phyloP scores from a whole-genome alignment of 2,797 vertebrate genomes.

The Lates japonicus region DNA sequence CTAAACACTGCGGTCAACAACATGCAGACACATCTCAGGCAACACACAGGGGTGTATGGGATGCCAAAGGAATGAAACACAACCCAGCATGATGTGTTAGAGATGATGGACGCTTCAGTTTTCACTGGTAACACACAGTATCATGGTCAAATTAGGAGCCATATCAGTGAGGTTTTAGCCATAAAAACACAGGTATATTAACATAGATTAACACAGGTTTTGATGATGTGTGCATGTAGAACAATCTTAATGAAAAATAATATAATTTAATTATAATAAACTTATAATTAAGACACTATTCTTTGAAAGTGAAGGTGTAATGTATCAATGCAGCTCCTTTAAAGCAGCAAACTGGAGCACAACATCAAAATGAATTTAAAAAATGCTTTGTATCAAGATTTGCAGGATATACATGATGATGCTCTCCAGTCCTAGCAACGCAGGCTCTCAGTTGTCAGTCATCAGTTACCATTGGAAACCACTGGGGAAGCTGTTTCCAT shows the following conservation, averaged over 20 bases:
- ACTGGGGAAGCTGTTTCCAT: not conserved
- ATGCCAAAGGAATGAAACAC: slow-evolving; percentile 12
- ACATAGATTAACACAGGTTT: not conserved
- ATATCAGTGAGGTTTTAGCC: not conserved
- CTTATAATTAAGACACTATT: too few relatives aligned
- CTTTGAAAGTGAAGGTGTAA: too few relatives aligned
- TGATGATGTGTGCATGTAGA: not conserved
- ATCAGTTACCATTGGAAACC: slow-evolving; percentile 7
- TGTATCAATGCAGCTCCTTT: too few relatives aligned
- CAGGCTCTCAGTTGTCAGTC: not conserved
- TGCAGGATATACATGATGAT: not conserved
- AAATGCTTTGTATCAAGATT: not conserved
- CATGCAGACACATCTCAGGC: slow-evolving; percentile 32
- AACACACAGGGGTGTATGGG: slow-evolving; percentile 2
- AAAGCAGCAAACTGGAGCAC: too few relatives aligned
- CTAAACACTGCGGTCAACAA: slow-evolving; percentile 42
- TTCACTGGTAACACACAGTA: not conserved
- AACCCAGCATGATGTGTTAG: not conserved
- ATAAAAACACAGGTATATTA: not conserved
- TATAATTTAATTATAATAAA: too few relatives aligned
- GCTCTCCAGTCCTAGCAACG: not conserved
- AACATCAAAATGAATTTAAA: too few relatives aligned
- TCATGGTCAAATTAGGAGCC: not conserved
- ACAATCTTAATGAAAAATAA: not conserved
- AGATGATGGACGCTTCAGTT: not conserved